Conservation (phyloP, 2,888 invertebrate genomes). For the Andrena fulva region DNA sequence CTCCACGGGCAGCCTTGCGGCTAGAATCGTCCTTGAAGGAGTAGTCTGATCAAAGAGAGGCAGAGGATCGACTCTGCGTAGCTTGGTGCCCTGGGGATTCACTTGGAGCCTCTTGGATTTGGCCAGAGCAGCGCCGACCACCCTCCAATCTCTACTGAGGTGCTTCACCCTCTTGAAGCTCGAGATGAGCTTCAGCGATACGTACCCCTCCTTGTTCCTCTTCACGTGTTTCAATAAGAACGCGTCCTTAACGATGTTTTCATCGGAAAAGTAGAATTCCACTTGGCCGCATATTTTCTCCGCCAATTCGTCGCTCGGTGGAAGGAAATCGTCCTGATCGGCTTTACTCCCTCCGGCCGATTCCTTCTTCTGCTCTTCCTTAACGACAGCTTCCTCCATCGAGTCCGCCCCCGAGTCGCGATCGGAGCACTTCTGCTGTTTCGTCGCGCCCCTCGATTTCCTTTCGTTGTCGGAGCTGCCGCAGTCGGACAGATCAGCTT, state of each 20-base stretch:
- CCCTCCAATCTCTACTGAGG: constrained; percentile 96
- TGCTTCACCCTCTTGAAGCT: constrained; percentile 98
- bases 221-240: constrained; percentile 97
- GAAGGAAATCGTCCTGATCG: constrained; percentile 77
- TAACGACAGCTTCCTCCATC: constrained; percentile 63
- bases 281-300: constrained; percentile 94
- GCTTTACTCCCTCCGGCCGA: background rate
- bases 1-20: constrained; percentile 93
- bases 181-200: constrained; percentile 96
- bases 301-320: constrained; percentile 91
- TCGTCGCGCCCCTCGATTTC: constrained; percentile 40
- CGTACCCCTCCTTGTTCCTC: constrained; percentile 97
- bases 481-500: constrained; percentile 89
- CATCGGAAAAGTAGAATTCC: constrained; percentile 98
- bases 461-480: constrained; percentile 90
- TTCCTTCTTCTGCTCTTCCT: constrained; percentile 44
- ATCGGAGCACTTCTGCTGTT: constrained; percentile 70
- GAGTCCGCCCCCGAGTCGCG: constrained; percentile 76
- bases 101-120: constrained; percentile 93
- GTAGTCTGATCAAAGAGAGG: constrained; percentile 97
- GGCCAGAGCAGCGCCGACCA: constrained; percentile 94
- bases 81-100: constrained; percentile 95
- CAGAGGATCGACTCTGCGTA: constrained; percentile 93
- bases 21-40: constrained; percentile 96
- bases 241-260: constrained; percentile 97